phyloP scores from a whole-genome alignment of 2,113 vertebrate genomes.

The Neolamprologus ventralis region DNA sequence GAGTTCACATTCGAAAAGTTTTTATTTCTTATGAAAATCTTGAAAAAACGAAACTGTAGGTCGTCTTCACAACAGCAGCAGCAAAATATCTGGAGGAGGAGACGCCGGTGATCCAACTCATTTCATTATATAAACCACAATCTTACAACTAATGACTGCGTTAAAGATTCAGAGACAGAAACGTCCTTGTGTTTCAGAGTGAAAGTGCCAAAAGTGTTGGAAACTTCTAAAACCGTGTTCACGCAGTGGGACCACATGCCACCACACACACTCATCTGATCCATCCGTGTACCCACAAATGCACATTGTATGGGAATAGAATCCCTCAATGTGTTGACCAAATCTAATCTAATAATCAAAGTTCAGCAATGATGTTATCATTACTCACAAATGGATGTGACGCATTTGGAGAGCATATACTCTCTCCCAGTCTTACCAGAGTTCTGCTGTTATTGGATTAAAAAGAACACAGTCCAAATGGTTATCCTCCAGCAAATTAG shows the following conservation, averaged over 20 bases:
- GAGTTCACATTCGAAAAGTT: neutral
- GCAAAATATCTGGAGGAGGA: neutral
- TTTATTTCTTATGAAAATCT: neutral
- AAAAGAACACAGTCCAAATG: neutral
- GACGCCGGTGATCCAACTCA: neutral
- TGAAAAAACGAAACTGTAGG: neutral
- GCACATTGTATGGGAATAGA: neutral
- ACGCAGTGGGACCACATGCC: neutral
- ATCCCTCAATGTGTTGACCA: neutral
- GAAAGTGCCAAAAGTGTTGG: neutral
- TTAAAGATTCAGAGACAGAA: neutral
- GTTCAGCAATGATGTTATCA: constrained; percentile 40
- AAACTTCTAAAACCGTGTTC: neutral
- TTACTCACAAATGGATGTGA: constrained; percentile 52
- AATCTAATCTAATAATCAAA: constrained; percentile 43
- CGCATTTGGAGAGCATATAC: constrained; percentile 36
- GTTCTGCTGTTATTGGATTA: constrained; percentile 28
- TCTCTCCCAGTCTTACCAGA: neutral
- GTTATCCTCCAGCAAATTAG: neutral
- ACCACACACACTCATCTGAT: neutral
- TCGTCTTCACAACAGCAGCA: neutral
- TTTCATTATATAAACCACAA: neutral
- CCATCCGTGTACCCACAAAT: neutral
- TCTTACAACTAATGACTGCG: neutral
- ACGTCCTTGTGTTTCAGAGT: neutral